phyloP scores from a whole-genome alignment of 2,113 vertebrate species.

The Leiothrix lutea region DNA sequence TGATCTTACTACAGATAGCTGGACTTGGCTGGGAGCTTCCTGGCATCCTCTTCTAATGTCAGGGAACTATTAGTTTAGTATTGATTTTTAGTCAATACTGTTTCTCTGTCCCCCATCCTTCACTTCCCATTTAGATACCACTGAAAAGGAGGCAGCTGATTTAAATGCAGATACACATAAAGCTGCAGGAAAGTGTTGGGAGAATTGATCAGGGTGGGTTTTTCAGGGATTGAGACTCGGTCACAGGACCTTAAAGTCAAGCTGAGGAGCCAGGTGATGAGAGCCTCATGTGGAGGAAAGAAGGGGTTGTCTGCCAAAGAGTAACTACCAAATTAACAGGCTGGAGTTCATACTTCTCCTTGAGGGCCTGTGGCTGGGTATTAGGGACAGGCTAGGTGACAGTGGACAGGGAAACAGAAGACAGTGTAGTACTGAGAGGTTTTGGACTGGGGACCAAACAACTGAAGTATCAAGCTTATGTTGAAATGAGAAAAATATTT shows the following conservation, averaged over 20 bases:
- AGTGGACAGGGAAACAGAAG: neutral
- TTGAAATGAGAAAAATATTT: neutral
- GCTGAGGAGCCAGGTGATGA: neutral
- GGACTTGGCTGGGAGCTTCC: neutral
- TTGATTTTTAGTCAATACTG: neutral
- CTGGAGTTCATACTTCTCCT: neutral
- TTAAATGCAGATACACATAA: neutral
- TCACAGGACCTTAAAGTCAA: neutral
- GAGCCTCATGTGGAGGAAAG: neutral
- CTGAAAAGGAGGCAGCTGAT: neutral
- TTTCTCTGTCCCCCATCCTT: neutral
- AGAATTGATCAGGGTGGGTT: neutral
- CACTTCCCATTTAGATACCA: neutral
- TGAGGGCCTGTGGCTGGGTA: neutral
- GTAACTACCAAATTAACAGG: neutral
- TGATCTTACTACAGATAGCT: neutral
- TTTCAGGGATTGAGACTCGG: neutral
- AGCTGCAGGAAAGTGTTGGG: neutral
- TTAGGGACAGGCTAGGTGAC: neutral
- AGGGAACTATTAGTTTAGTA: neutral
- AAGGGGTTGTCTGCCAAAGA: neutral
- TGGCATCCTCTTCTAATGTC: neutral
- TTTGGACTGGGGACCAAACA: neutral
- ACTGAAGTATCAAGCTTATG: neutral
- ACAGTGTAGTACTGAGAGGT: neutral